Evolutionary conservation across 2,113 vertebrate genomes (phyloP), one percentile per base, ranked within the genome.

Genomic region (Ochotona curzoniae): DNA sequence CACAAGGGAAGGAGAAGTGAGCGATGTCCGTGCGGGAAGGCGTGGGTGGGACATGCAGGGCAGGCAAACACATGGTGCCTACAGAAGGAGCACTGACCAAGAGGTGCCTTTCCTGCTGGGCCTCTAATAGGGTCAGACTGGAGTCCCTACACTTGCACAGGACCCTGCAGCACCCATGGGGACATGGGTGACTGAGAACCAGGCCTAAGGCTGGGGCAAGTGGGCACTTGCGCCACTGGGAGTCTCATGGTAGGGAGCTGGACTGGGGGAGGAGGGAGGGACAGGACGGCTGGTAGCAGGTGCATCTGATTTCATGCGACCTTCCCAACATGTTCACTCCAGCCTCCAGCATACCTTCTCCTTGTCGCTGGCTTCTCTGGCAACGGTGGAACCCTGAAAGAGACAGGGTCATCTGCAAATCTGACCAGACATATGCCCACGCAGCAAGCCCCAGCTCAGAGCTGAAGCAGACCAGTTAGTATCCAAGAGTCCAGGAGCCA

Each of bases 361-460:
- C 95, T 99, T 99, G 96, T 99, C 99, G 28, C 99, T 99, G 38
- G 99, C 99, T 98, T 99, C 99, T 97, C 99, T 98, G 54, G 99
- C 98, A 82, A 99, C 99, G 0, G 99, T 99, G 47, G 99, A 99
- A 93, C 99, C 99, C 99, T 99, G 94, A 51, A 90, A 85, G 90
- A 84, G 66, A 51, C 96, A n/a, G 60, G 93, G 73, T 76, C 63
- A 28, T 94, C 66, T 96, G 84, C 49, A 85, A 73, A 61, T n/a
- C n/a, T 69, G 74, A 18, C 32, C 64, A 93, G 83, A 84, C n/a
- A 83, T 75, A 81, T 13, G 21, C 67, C 30, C 5, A 85, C 38
- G 66, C 0, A 9, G 30, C 26, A 57, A 4, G 61, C 47, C 64
- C 32, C 30, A 32, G 30, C 79, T 83, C 35, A 44, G 38, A 44